These are phyloP conservation scores for Halictus ligatus DNA, from an alignment of 2,888 invertebrate species.

Conservation along the genomic window DNA sequence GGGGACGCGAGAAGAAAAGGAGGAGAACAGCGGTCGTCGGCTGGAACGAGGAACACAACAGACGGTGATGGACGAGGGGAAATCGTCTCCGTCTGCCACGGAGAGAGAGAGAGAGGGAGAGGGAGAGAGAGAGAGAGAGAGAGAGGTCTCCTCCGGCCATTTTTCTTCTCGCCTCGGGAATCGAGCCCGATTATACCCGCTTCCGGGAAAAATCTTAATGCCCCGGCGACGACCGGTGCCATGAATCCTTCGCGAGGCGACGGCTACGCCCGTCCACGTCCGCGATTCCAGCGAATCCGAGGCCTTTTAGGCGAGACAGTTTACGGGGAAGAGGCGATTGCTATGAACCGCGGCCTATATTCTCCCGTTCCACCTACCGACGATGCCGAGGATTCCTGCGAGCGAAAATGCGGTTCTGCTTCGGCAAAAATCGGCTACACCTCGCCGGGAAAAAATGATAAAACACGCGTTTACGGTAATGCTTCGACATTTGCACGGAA, in stretches of 20 bases:
- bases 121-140: background rate
- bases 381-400: background rate
- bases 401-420: background rate
- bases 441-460: background rate
- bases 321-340: background rate
- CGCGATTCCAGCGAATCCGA: background rate
- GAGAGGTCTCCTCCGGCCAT: background rate
- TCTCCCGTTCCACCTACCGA: background rate
- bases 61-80: conserved; percentile 19
- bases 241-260: conserved; percentile 37
- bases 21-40: background rate
- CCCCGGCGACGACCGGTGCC: conserved; percentile 21
- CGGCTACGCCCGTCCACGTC: conserved; percentile 24
- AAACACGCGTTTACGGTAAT: too few relatives aligned
- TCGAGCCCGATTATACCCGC: conserved; percentile 17
- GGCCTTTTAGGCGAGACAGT: conserved; percentile 13
- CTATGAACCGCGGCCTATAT: conserved; percentile 1
- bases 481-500: too few relatives aligned
- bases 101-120: background rate
- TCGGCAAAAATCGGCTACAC: background rate
- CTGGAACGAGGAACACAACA: background rate
- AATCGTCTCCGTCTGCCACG: background rate
- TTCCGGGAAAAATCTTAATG: conserved; percentile 36
- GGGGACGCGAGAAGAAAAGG: background rate
- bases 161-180: conserved; percentile 32